Base-by-base conservation (phyloP, 2,888 invertebrate genomes). In the Parapristionchus giblindavisi region DNA sequence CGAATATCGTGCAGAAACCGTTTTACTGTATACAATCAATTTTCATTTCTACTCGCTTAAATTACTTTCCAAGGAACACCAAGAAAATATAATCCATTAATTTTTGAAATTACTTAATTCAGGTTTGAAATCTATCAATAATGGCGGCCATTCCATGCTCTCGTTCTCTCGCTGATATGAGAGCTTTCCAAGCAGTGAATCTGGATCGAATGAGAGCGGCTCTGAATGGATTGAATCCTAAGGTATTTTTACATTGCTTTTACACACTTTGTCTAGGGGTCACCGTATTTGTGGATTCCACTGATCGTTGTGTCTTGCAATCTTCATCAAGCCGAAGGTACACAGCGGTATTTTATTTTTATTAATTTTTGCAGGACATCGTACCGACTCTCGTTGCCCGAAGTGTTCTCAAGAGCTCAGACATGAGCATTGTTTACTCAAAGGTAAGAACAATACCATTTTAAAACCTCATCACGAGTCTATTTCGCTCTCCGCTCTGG, bases 371-470 rank as follows among this genome's bases (percentile, higher is more conserved):
- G 54, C 77, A 81, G 51, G 86, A 86, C 76, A 75, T 86, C 8
- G 86, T 86, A 17, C 86, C 86, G 11, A 77, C 81, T 29, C 76
- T 86, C 8, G 86, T 86, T 8, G 85, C 86, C 24, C 78, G 86
- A 43, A 85, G 83, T 60, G 85, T 86, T 29, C 79, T 86, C 54
- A 77, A 82, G 43, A 79, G 82, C 21, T 79, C 79, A 73, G 86
- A 86, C 76, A 86, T 86, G 86, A 79, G 81, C 21, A 81, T 80
- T 0, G 79, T 86, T 14, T 86, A 86, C 75, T 81, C 83, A 0
- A 80, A 85, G 79, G 86, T 85, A 27, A 14, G 43, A 43, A 27
- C 34, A 17, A n/a, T n/a, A n/a, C n/a, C n/a, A n/a, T n/a, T n/a
- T n/a, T n/a, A n/a, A n/a, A n/a, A n/a, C n/a, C n/a, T n/a, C n/a